These are phyloP conservation scores for Gallinago paraguaiae DNA, from an alignment of 2,113 vertebrate genomes.

Conservation along the genomic window DNA sequence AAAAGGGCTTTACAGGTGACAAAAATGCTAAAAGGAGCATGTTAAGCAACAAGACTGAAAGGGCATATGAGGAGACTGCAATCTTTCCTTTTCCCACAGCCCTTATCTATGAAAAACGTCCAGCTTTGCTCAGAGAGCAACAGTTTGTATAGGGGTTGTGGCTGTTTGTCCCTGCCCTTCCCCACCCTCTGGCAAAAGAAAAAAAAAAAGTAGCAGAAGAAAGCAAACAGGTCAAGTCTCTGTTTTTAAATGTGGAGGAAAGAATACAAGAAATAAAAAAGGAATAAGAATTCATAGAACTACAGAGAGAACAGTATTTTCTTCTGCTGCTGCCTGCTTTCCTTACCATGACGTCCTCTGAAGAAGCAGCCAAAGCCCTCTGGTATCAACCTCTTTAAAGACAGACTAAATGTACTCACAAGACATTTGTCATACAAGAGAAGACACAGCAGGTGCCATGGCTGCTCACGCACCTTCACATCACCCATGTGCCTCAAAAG, in stretches of 20 bases:
- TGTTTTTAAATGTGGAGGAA: neutral
- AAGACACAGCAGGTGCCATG: neutral
- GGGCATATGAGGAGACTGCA: neutral
- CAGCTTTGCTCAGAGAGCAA: neutral
- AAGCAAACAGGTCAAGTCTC: neutral
- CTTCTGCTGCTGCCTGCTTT: neutral
- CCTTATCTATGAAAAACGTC: neutral
- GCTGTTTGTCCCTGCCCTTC: neutral
- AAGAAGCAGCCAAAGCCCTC: neutral
- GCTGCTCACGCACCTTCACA: neutral
- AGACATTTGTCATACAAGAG: neutral
- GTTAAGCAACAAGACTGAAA: neutral
- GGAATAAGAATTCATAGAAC: neutral
- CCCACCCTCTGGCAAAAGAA: too few relatives aligned
- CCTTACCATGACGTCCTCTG: neutral
- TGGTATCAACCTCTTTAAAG: neutral
- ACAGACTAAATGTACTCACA: neutral
- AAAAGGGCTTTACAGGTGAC: neutral
- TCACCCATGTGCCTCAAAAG: neutral
- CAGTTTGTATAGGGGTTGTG: neutral
- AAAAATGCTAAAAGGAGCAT: neutral
- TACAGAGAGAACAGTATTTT: neutral
- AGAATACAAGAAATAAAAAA: neutral
- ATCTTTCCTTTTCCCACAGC: neutral
- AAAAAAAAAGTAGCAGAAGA: neutral